phyloP scores from a whole-genome alignment of 2,888 invertebrate genomes.

The Sinotaia quadrata region DNA sequence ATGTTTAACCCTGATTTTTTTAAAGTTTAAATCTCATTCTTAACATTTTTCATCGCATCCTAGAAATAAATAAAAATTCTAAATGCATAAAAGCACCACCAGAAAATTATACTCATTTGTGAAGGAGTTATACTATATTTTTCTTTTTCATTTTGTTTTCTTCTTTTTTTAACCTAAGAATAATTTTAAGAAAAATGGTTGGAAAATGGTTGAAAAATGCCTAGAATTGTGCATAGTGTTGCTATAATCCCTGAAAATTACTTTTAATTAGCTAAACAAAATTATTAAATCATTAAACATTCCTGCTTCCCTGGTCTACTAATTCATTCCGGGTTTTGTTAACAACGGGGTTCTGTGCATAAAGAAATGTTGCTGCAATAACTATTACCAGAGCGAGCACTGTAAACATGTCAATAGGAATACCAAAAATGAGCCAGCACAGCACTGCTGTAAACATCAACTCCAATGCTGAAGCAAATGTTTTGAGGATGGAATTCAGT shows the following conservation, averaged over 20 bases:
- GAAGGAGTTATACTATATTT: too few species aligned
- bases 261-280: background rate
- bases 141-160: too few species aligned
- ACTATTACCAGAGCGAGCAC: slow-evolving; percentile 86
- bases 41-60: too few species aligned
- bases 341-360: slow-evolving; percentile 89
- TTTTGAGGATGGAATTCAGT: slow-evolving; percentile 94
- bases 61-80: too few species aligned
- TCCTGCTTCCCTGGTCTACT: background rate
- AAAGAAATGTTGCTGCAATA: slow-evolving; percentile 86
- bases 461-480: slow-evolving; percentile 94
- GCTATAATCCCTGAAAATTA: too few species aligned
- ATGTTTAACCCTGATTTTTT: too few species aligned
- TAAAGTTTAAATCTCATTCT: too few species aligned
- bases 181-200: background rate
- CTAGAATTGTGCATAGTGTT: too few species aligned
- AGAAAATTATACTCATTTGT: too few species aligned
- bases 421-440: slow-evolving; percentile 86
- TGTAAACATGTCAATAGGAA: slow-evolving; percentile 87
- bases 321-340: slow-evolving; percentile 56
- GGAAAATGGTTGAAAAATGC: too few species aligned
- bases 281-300: background rate
- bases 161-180: too few species aligned
- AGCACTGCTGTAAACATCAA: slow-evolving; percentile 90
- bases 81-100: too few species aligned